Conservation (phyloP, 23 tunicate species). For the Trididemnum clinides region DNA sequence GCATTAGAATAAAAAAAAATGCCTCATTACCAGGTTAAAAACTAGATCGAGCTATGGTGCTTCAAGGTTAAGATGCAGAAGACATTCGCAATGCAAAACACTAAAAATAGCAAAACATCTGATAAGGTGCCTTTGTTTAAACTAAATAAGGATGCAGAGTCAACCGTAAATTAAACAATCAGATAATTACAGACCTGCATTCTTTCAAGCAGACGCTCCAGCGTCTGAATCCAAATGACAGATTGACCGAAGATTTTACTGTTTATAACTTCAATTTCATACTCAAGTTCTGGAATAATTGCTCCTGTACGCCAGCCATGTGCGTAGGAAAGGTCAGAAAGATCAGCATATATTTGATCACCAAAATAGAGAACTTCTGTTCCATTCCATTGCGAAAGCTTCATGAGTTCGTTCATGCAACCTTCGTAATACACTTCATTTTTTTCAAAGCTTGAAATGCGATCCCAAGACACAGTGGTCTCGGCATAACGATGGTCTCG, state of each 20-base stretch:
- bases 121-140: no score
- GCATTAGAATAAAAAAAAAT: no score
- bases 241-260: constrained; percentile 37
- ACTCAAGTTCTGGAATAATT: constrained; percentile 85
- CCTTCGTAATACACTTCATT: constrained; percentile 92
- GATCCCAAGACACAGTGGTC: constrained; percentile 38
- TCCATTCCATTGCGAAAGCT: constrained; percentile 74
- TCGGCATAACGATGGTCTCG: not conserved
- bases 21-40: no score
- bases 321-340: constrained; percentile 56
- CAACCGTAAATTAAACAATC: no score
- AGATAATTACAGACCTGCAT: constrained; percentile 87
- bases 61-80: no score
- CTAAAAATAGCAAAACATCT: no score
- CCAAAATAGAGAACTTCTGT: constrained; percentile 87
- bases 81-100: no score
- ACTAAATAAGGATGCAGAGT: no score
- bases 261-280: constrained; percentile 80
- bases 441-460: constrained; percentile 53
- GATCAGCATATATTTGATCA: constrained; percentile 90
- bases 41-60: no score
- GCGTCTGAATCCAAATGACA: constrained; percentile 78
- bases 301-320: constrained; percentile 99
- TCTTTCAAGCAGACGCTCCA: constrained; percentile 76
- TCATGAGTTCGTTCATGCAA: constrained; percentile 75